phyloP scores from a whole-genome alignment of 2,888 invertebrate species.

The Odontomyia ornata region DNA sequence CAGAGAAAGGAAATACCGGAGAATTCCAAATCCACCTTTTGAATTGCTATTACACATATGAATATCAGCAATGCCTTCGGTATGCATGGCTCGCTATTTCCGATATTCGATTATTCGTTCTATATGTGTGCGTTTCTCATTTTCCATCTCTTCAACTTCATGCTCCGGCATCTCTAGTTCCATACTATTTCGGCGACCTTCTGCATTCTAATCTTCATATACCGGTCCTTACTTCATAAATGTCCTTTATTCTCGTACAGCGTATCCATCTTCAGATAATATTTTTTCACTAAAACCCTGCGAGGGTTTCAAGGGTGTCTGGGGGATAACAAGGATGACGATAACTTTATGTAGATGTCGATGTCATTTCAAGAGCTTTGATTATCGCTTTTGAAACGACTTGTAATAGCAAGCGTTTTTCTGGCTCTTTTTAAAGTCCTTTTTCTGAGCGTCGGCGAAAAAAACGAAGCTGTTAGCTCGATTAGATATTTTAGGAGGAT shows the following conservation, averaged over 20 bases:
- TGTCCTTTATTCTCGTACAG: slow-evolving; percentile 26
- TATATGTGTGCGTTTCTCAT: slow-evolving; percentile 5
- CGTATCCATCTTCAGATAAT: neutral
- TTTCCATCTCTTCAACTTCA: neutral
- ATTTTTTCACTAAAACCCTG: neutral
- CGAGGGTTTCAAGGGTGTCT: neutral
- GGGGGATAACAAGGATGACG: neutral
- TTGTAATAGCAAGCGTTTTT: neutral
- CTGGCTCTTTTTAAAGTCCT: neutral
- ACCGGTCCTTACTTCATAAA: neutral
- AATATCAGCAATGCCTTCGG: slow-evolving; percentile 38
- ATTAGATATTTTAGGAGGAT: neutral
- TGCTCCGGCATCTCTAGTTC: neutral
- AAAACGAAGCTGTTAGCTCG: neutral
- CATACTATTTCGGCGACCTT: neutral
- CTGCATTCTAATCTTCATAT: neutral
- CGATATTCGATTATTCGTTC: slow-evolving; percentile 33
- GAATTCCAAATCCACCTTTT: slow-evolving; percentile 21
- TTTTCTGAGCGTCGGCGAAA: neutral
- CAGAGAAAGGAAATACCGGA: slow-evolving; percentile 6
- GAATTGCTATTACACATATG: slow-evolving; percentile 35
- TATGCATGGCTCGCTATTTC: slow-evolving; percentile 20
- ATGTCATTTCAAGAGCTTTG: slow-evolving; percentile 25
- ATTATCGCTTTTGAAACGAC: slow-evolving; percentile 28
- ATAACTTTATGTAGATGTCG: slow-evolving; percentile 36